These are phyloP conservation scores for Notodonta dromedarius DNA, from an alignment of 2,888 invertebrate species.

Conservation along the genomic window DNA sequence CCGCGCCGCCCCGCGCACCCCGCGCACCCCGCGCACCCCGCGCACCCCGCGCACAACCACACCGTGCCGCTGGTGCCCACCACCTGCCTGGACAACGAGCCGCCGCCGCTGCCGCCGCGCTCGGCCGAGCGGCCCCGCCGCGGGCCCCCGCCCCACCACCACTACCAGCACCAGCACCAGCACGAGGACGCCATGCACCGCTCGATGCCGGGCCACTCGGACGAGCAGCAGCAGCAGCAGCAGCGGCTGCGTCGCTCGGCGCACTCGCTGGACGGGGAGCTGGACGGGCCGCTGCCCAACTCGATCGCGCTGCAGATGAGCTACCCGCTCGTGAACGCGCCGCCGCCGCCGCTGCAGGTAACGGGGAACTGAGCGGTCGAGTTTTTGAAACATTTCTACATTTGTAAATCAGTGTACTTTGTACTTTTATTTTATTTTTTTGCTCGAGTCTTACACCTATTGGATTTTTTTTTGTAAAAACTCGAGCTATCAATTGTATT, in stretches of 20 bases:
- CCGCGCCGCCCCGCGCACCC: too few relatives aligned
- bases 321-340: conserved; percentile 85
- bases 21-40: conserved; percentile 44
- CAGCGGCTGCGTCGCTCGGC: conserved; percentile 63
- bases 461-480: conserved; percentile 8
- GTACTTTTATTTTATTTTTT: background rate
- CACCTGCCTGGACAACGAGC: conserved; percentile 72
- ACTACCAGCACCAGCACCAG: conserved; percentile 47
- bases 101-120: conserved; percentile 69
- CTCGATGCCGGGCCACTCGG: conserved; percentile 61
- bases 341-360: conserved; percentile 78
- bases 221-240: conserved; percentile 46
- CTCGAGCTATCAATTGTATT: conserved; percentile 10
- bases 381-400: background rate
- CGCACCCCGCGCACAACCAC: conserved; percentile 58
- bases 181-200: conserved; percentile 58
- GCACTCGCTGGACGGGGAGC: conserved; percentile 69
- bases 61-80: conserved; percentile 73
- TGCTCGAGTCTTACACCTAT: too few relatives aligned
- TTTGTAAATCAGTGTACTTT: background rate
- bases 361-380: background rate
- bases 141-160: conserved; percentile 47
- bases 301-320: conserved; percentile 87
- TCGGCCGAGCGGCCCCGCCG: conserved; percentile 60
- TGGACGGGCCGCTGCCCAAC: conserved; percentile 80